These are phyloP conservation scores for Toxonevra muliebris DNA, from an alignment of 2,888 invertebrate species.

Conservation along the genomic window DNA sequence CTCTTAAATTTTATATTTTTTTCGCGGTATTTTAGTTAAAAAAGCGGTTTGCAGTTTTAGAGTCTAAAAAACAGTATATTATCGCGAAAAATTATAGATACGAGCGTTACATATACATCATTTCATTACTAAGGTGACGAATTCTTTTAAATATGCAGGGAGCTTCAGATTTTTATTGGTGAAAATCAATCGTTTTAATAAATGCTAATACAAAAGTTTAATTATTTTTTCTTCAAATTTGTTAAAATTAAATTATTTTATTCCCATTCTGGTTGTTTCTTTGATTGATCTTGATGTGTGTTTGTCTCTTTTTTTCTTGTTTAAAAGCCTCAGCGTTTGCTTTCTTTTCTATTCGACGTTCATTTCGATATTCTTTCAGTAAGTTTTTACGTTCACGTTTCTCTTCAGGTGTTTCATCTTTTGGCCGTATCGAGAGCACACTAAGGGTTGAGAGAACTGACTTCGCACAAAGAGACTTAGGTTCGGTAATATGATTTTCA, in stretches of 20 bases:
- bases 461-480: constrained; percentile 70
- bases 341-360: constrained; percentile 83
- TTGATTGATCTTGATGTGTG: constrained; percentile 80
- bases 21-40: too few relatives aligned
- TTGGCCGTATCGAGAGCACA: constrained; percentile 74
- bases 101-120: too few relatives aligned
- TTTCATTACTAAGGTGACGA: too few relatives aligned
- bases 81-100: too few relatives aligned
- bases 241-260: constrained; percentile 66
- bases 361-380: constrained; percentile 80
- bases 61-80: too few relatives aligned
- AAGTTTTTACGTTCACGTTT: constrained; percentile 79
- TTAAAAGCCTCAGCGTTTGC: constrained; percentile 83
- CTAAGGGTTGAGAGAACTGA: constrained; percentile 76
- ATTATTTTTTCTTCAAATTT: too few relatives aligned
- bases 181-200: too few relatives aligned
- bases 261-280: constrained; percentile 78
- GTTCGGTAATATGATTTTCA: constrained; percentile 62
- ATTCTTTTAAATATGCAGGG: too few relatives aligned
- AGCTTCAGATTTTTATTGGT: too few relatives aligned
- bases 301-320: constrained; percentile 83
- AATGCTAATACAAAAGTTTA: too few relatives aligned
- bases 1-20: too few relatives aligned
- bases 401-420: constrained; percentile 82
- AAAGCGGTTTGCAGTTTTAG: too few relatives aligned